These are phyloP conservation scores for Cosmia pyralina DNA, from an alignment of 2,888 invertebrate genomes.

Conservation along the genomic window DNA sequence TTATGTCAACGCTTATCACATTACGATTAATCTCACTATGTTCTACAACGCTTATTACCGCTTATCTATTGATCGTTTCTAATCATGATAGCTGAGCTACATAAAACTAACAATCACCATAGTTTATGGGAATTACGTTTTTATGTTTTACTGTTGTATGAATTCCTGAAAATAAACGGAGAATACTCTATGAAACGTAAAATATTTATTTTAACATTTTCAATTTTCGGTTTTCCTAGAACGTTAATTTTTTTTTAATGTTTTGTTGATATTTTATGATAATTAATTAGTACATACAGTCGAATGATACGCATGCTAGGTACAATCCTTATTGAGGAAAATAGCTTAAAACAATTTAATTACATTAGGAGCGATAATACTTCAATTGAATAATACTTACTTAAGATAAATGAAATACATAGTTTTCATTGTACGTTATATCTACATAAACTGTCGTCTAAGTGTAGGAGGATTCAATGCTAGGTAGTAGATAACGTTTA, in stretches of 20 bases:
- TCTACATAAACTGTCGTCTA: constrained; percentile 35
- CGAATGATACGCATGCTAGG: not conserved
- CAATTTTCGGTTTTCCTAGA: not conserved
- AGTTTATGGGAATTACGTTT: not conserved
- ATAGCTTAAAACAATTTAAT: constrained; percentile 9
- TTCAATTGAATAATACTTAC: constrained; percentile 10
- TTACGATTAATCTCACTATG: constrained; percentile 30
- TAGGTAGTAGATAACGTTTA: constrained; percentile 65
- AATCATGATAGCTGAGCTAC: constrained; percentile 19
- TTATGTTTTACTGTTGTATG: not conserved
- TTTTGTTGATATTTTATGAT: no score
- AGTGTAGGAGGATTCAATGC: constrained; percentile 34
- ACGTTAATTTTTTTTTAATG: no score
- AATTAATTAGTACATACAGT: not conserved
- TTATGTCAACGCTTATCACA: constrained; percentile 47
- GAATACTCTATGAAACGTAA: not conserved
- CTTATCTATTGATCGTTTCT: constrained; percentile 45
- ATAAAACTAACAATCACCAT: constrained; percentile 7
- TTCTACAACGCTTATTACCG: constrained; percentile 13
- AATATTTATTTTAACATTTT: not conserved
- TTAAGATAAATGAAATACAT: constrained; percentile 39
- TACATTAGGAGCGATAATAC: not conserved
- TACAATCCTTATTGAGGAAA: constrained; percentile 2
- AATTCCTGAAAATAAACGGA: constrained; percentile 8
- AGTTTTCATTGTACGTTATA: constrained; percentile 29